phyloP scores from a whole-genome alignment of 1,140 invertebrate species.

The Philopotamus ludificatus region DNA sequence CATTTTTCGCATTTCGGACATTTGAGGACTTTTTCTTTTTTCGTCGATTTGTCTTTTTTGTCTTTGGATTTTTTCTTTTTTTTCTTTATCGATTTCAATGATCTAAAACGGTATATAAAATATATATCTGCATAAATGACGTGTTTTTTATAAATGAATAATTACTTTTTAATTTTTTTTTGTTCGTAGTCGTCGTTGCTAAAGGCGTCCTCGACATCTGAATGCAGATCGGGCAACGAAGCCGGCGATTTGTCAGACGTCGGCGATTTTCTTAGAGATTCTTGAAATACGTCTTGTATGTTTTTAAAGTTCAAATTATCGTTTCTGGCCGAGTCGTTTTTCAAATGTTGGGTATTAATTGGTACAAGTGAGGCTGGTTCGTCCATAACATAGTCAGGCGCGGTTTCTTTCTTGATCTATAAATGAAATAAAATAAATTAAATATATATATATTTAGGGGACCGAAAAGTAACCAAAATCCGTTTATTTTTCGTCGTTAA shows the following conservation, averaged over 20 bases:
- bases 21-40: constrained; percentile 45
- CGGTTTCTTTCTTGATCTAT: constrained; percentile 37
- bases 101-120: constrained; percentile 21
- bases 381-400: constrained; percentile 29
- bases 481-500: no score
- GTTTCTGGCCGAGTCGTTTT: constrained; percentile 17
- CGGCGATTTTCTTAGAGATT: no score
- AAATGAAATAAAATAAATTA: no score
- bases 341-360: constrained; percentile 2
- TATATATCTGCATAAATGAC: neutral
- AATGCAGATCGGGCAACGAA: constrained; percentile 37
- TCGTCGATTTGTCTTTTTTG: constrained; percentile 43
- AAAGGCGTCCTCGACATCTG: constrained; percentile 38
- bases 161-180: constrained; percentile 36
- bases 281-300: no score
- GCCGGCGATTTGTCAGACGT: constrained; percentile 32
- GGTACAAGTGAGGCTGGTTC: constrained; percentile 22
- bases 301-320: no score
- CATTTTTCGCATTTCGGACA: constrained; percentile 54
- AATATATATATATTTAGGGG: no score
- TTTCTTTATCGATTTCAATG: constrained; percentile 35
- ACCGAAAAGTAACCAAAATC: no score
- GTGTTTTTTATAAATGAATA: constrained; percentile 3
- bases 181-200: constrained; percentile 35
- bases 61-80: constrained; percentile 39